phyloP scores from a whole-genome alignment of 1,140 invertebrate genomes.

The Triops longicaudatus region DNA sequence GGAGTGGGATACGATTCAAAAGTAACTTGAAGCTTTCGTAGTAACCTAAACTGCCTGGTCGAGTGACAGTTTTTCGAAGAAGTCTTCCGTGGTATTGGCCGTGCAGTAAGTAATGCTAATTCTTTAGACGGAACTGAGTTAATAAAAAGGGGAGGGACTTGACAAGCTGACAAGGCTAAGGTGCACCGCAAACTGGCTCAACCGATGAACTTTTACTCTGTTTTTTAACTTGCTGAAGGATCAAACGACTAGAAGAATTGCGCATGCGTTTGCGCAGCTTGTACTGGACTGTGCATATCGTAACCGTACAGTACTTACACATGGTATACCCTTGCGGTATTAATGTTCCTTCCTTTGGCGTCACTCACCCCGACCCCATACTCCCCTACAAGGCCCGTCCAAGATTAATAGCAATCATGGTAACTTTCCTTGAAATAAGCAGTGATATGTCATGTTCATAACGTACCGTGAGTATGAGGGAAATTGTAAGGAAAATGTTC shows the following conservation, averaged over 20 bases:
- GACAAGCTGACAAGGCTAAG: not conserved
- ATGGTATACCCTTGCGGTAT: not conserved
- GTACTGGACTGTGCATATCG: not conserved
- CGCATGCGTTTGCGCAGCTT: constrained; percentile 4
- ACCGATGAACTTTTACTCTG: not conserved
- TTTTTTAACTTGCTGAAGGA: not conserved
- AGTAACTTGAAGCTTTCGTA: not conserved
- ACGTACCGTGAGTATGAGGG: too few species aligned
- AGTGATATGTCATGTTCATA: too few species aligned
- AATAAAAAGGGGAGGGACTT: not conserved
- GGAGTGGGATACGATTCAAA: not conserved
- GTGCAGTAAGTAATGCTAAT: not conserved
- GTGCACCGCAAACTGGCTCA: not conserved
- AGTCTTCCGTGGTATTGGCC: not conserved
- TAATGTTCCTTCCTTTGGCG: not conserved
- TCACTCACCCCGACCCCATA: not conserved
- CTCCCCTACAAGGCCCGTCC: not conserved
- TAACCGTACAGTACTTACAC: too few species aligned
- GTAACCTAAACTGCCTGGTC: not conserved
- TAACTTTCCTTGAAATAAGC: not conserved
- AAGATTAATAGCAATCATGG: not conserved
- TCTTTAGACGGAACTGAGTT: too few species aligned
- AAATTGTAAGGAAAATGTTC: too few species aligned
- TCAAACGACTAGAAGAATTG: not conserved
- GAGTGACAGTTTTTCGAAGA: not conserved